Conservation (phyloP, 2,113 vertebrate species). For the Meriones unguiculatus region DNA sequence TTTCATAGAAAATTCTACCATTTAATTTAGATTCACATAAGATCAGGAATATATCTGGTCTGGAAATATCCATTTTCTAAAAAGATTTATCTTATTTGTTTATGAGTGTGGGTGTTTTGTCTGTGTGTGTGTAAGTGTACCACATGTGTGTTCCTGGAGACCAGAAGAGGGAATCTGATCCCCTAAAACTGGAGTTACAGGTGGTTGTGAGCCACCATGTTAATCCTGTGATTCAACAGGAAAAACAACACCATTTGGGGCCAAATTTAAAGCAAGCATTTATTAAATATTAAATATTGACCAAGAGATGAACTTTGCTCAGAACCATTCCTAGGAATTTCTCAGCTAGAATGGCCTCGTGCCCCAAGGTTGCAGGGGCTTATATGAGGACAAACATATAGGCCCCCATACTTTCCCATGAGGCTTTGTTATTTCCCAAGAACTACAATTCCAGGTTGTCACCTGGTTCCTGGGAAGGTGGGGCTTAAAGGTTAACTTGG, state of each 20-base stretch:
- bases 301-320: neutral
- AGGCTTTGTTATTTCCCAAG: neutral
- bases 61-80: neutral
- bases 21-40: neutral
- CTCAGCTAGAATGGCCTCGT: neutral
- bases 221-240: neutral
- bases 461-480: neutral
- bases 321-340: neutral
- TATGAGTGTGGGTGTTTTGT: too few relatives aligned
- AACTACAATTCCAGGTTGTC: neutral
- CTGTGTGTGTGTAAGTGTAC: neutral
- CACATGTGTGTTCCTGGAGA: neutral
- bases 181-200: neutral
- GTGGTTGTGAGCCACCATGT: neutral
- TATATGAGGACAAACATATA: neutral
- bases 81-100: neutral
- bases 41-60: neutral
- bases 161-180: neutral
- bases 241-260: neutral
- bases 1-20: conserved; percentile 10
- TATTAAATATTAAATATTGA: neutral
- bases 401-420: neutral
- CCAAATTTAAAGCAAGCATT: neutral
- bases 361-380: neutral
- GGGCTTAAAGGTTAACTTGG: neutral